Percentiles rank a stretch among this genome's conserved stretches.
phyloP scores from a whole-genome alignment of 1,140 invertebrate species.

The Zophobas morio region DNA sequence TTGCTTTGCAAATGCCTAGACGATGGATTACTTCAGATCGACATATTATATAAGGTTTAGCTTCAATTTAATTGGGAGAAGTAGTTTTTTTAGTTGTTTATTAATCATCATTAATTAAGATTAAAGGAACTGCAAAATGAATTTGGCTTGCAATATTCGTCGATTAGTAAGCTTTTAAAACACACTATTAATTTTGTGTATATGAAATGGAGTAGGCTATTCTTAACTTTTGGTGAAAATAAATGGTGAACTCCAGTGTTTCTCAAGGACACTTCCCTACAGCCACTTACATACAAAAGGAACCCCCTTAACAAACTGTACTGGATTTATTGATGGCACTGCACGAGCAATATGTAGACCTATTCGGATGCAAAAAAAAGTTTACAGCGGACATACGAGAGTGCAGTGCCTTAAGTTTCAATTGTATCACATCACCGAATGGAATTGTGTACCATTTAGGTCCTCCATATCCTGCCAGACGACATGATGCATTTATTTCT shows the following conservation, averaged over 20 bases:
- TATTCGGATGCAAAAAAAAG: slow-evolving; percentile 11
- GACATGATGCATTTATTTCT: slow-evolving; percentile 38
- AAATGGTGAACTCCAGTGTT: slow-evolving; percentile 44
- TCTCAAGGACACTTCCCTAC: slow-evolving; percentile 32
- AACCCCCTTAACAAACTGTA: slow-evolving; percentile 48
- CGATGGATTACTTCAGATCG: slow-evolving; percentile 3
- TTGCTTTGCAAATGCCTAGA: not conserved
- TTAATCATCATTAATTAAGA: not conserved
- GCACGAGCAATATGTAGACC: slow-evolving; percentile 35
- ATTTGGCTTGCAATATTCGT: slow-evolving; percentile 44
- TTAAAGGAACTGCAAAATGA: slow-evolving; percentile 47
- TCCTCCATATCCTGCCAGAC: slow-evolving; percentile 31
- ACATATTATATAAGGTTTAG: not conserved
- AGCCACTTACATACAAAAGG: slow-evolving; percentile 48
- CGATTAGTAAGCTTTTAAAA: slow-evolving; percentile 43
- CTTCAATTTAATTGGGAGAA: not conserved
- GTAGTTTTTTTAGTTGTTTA: not conserved
- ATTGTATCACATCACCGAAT: slow-evolving; percentile 8
- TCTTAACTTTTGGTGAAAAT: slow-evolving; percentile 47
- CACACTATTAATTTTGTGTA: slow-evolving; percentile 20
- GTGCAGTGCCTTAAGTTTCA: slow-evolving; percentile 21
- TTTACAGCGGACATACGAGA: slow-evolving; percentile 39
- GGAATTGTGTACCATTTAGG: slow-evolving; percentile 40
- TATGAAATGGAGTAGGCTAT: slow-evolving; percentile 43
- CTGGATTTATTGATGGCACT: slow-evolving; percentile 57